phyloP scores from a whole-genome alignment of 2,797 vertebrate species.

The Smutsia gigantea region DNA sequence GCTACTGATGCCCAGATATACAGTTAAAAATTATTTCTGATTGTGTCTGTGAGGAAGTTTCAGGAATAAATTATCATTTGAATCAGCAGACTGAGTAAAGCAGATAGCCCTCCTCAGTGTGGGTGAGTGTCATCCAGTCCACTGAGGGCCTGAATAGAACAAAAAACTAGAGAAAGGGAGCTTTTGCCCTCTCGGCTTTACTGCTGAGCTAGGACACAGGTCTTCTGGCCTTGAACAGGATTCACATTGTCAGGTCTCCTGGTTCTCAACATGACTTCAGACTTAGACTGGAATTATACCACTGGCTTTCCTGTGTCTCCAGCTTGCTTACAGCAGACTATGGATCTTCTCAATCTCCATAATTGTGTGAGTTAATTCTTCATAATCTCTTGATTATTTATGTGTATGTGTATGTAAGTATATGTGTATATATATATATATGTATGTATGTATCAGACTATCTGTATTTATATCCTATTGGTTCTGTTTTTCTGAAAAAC shows the following conservation, averaged over 20 bases:
- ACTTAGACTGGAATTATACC: background rate
- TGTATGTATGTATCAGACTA: background rate
- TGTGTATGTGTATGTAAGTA: background rate
- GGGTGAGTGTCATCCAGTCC: too few species aligned
- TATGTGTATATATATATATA: background rate
- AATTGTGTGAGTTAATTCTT: background rate
- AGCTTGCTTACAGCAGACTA: background rate
- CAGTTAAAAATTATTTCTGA: background rate
- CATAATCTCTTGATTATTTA: background rate
- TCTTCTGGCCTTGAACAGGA: background rate
- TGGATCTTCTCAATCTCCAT: background rate
- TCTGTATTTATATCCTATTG: background rate
- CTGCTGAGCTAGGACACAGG: background rate
- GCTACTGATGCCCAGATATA: background rate
- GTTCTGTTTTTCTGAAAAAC: background rate
- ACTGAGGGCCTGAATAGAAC: background rate
- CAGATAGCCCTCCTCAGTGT: background rate
- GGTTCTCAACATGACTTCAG: background rate
- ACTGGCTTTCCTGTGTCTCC: background rate
- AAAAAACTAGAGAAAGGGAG: background rate
- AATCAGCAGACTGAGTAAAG: background rate
- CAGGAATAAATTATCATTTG: background rate
- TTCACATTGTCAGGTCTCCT: background rate
- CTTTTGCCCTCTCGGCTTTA: too few species aligned
- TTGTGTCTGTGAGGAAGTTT: background rate